These are phyloP conservation scores for Spilogale gracilis DNA, from an alignment of 2,113 vertebrate genomes.

Conservation along the genomic window DNA sequence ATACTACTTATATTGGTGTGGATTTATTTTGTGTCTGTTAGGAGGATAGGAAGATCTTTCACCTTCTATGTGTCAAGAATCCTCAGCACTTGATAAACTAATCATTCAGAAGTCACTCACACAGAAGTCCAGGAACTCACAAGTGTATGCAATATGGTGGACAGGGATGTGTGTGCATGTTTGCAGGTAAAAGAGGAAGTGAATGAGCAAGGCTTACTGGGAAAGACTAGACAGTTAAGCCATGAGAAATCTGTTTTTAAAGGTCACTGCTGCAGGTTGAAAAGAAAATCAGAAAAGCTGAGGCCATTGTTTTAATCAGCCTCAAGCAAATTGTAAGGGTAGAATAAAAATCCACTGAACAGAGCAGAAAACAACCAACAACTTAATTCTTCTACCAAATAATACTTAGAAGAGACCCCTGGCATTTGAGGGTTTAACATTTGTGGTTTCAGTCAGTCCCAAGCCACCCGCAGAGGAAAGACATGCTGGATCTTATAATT, in stretches of 20 bases:
- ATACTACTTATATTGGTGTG: not conserved
- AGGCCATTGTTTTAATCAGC: slow-evolving; percentile 65
- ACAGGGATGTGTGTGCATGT: not conserved
- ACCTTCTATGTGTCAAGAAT: not conserved
- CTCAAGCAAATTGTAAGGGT: slow-evolving; percentile 59
- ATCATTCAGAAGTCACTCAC: not conserved
- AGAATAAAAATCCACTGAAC: slow-evolving; percentile 70
- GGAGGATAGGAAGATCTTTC: not conserved
- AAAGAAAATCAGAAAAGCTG: slow-evolving; percentile 65
- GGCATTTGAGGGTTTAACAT: slow-evolving; percentile 56
- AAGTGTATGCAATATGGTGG: not conserved
- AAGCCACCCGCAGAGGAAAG: not conserved
- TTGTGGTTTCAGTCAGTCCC: slow-evolving; percentile 52
- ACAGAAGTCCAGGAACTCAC: not conserved
- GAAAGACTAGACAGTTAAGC: not conserved
- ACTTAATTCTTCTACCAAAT: slow-evolving; percentile 62
- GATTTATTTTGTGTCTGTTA: slow-evolving; percentile 20
- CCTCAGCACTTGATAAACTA: not conserved
- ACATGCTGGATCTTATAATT: not conserved
- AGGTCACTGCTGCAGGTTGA: slow-evolving; percentile 66
- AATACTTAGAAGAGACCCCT: slow-evolving; percentile 56
- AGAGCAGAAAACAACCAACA: slow-evolving; percentile 14
- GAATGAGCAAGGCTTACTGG: not conserved
- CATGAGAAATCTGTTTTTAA: slow-evolving; percentile 64
- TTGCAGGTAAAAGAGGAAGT: not conserved